Evolutionary conservation across 2,113 vertebrate species (phyloP), one percentile per base, ranked within the genome.

Genomic region (Osmerus mordax): DNA sequence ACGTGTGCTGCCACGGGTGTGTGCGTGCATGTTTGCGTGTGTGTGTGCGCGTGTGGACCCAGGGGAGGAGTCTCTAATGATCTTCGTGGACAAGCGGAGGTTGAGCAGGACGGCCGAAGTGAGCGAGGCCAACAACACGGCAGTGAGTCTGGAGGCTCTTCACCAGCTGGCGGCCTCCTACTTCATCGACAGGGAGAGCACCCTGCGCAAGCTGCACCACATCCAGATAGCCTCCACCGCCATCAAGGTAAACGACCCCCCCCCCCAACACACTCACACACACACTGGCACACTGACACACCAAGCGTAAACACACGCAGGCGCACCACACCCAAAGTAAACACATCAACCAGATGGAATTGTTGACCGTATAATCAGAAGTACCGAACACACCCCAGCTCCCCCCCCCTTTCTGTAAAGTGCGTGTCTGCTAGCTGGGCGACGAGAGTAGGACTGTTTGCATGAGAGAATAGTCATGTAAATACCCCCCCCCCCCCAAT

Each of bases 161-260:
- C 93, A 94, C 87, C 92, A 93, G 87, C 91, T 94, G 88, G 93
- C 93, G 1, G 92, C 93, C 70, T 94, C 93, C 78, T 94, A 94
- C 86, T 94, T 94, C 74, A 94, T 92, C 16, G 93, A 94, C 86
- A 80, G 93, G 69, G 93, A 94, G 86, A 93, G 89, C 81, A 93
- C 93, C 41, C 84, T 93, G 81, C 90, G 90, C 78, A 93, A 90
- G 81, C 90, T 93, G 71, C 92, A 94, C 78, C 92, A 93, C 87
- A 89, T 93, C 87, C 93, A 94, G 87, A 94, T 94, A 7, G 91
- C 92, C 71, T 93, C 92, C 71, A 91, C 90, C 18, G 92, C 92
- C 87, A 92, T 94, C 81, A 94, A 94, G 93, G 93, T 94, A 89
- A 87, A 73, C 70, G 70, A 0, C 9, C 0, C 28, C 2, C n/a